Evolutionary conservation across 1,140 invertebrate species (phyloP).

Genomic region (Drosophila micromelanica): DNA sequence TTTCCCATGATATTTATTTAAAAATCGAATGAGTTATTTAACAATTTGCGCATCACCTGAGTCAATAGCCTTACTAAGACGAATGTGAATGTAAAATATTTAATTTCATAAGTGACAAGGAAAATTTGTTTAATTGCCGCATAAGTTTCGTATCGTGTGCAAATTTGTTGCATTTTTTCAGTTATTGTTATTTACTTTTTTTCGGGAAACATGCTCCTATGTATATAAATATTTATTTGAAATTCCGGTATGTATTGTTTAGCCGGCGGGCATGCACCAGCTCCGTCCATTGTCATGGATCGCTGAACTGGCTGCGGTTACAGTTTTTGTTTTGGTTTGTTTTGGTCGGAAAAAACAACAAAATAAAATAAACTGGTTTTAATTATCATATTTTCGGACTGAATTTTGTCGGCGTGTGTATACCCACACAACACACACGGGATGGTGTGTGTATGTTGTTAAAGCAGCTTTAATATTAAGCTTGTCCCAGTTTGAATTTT

Average conservation of each 20-base stretch:
- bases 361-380: conserved; percentile 63
- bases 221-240: conserved; percentile 10
- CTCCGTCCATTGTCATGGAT: conserved; percentile 56
- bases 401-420: conserved; percentile 26
- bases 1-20: conserved; percentile 1
- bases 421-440: conserved; percentile 3
- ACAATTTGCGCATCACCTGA: background rate
- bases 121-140: conserved; percentile 13
- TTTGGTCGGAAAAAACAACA: conserved; percentile 37
- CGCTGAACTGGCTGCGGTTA: conserved; percentile 61
- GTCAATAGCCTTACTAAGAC: background rate
- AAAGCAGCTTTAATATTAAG: conserved; percentile 57
- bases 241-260: conserved; percentile 15
- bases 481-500: conserved; percentile 75
- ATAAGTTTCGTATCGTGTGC: conserved; percentile 3
- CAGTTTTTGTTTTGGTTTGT: conserved; percentile 50
- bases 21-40: background rate
- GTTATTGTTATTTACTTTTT: conserved; percentile 7
- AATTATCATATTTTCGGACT: conserved; percentile 61
- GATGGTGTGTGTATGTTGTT: conserved; percentile 28
- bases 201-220: conserved; percentile 6
- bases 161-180: background rate
- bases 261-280: conserved; percentile 21
- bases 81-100: conserved; percentile 5
- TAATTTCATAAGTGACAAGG: conserved; percentile 2